phyloP scores from a whole-genome alignment of 2,888 invertebrate genomes.

The Julus scandinavius region DNA sequence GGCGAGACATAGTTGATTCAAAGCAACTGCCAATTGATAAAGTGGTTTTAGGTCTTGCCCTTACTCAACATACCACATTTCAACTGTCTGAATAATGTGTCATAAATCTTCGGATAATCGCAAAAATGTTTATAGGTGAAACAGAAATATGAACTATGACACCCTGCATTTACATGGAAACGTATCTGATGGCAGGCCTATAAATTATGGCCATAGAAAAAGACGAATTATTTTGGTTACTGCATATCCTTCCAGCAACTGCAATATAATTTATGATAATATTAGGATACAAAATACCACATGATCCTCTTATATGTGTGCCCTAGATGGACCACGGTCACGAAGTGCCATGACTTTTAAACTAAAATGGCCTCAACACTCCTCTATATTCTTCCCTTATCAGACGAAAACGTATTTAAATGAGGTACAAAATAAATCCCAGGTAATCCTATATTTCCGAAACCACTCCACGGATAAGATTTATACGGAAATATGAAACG shows the following conservation, averaged over 20 bases:
- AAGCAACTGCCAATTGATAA: not conserved
- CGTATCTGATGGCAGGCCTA: not conserved
- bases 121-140: not conserved
- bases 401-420: not conserved
- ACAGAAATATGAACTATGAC: constrained; percentile 13
- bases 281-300: not conserved
- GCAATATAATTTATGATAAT: constrained; percentile 35
- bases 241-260: not conserved
- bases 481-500: constrained; percentile 24
- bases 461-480: constrained; percentile 7
- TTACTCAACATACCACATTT: not conserved
- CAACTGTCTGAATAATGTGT: not conserved
- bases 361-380: not conserved
- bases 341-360: constrained; percentile 1
- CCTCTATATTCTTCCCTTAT: not conserved
- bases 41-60: not conserved
- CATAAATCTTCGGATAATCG: constrained; percentile 12
- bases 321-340: constrained; percentile 31
- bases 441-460: constrained; percentile 25
- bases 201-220: not conserved
- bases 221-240: constrained; percentile 21
- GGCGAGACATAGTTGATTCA: not conserved
- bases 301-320: constrained; percentile 20
- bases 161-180: not conserved
- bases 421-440: not conserved